A percentile compares a stretch with the other conserved stretches of the same genome.
phyloP scores from a whole-genome alignment of 2,113 vertebrate genomes.

The Agapornis roseicollis region DNA sequence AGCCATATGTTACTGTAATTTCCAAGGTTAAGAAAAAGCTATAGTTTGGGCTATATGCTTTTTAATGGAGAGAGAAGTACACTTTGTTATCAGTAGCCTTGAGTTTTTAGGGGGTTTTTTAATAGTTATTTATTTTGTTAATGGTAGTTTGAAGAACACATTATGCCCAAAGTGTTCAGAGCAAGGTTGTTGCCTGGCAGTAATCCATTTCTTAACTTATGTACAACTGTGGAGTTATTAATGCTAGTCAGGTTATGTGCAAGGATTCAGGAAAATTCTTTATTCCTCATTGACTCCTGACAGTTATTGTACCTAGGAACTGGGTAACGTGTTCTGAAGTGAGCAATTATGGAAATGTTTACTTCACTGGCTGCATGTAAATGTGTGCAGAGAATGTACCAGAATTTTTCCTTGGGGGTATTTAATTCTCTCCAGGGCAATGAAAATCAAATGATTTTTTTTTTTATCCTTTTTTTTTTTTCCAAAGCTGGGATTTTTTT shows the following conservation, averaged over 20 bases:
- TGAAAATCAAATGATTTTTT: slow-evolving; percentile 94
- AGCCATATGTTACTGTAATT: slow-evolving; percentile 79
- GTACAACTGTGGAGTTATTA: slow-evolving; percentile 85
- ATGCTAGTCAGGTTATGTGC: slow-evolving; percentile 95
- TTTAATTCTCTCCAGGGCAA: slow-evolving; percentile 92
- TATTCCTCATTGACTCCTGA: slow-evolving; percentile 90
- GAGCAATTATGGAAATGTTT: slow-evolving; percentile 97
- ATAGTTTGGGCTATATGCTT: slow-evolving; percentile 54
- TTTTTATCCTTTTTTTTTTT: slow-evolving; percentile 66
- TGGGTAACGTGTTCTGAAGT: slow-evolving; percentile 94
- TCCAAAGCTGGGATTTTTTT: slow-evolving; percentile 69
- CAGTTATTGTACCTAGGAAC: slow-evolving; percentile 89
- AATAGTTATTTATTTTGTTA: slow-evolving; percentile 71
- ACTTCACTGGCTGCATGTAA: slow-evolving; percentile 93
- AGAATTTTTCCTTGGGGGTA: slow-evolving; percentile 93
- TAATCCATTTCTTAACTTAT: slow-evolving; percentile 86
- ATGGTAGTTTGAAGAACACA: slow-evolving; percentile 60
- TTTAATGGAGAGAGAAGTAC: slow-evolving; percentile 48
- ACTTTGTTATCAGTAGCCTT: slow-evolving; percentile 64
- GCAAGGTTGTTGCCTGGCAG: slow-evolving; percentile 83
- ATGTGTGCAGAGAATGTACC: slow-evolving; percentile 91
- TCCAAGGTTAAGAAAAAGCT: slow-evolving; percentile 69
- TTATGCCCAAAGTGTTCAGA: slow-evolving; percentile 66
- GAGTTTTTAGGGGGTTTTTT: slow-evolving; percentile 10
- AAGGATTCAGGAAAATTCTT: slow-evolving; percentile 88